Conservation (phyloP, 2,797 vertebrate genomes). For the Sebastes cheni region DNA sequence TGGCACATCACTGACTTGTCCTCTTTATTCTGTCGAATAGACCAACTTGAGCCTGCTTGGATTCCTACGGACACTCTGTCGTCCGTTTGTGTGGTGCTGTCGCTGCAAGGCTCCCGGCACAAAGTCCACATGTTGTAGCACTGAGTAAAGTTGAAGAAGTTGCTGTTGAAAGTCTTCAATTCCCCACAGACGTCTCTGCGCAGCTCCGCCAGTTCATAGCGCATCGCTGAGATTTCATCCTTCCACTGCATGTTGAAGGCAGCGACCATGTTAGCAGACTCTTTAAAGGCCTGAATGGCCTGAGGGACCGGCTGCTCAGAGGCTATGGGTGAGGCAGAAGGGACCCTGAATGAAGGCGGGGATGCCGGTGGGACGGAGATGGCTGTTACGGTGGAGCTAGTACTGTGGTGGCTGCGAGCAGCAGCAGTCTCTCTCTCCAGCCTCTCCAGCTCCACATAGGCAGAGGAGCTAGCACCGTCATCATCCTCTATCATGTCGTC, state of each 20-base stretch:
- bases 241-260: slow-evolving; percentile 89
- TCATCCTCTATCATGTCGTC: slow-evolving; percentile 89
- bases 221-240: slow-evolving; percentile 88
- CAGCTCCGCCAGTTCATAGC: slow-evolving; percentile 85
- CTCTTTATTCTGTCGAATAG: slow-evolving; percentile 79
- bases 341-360: slow-evolving; percentile 81
- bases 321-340: slow-evolving; percentile 68
- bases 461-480: slow-evolving; percentile 86
- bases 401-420: slow-evolving; percentile 86
- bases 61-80: slow-evolving; percentile 85
- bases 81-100: slow-evolving; percentile 79
- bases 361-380: slow-evolving; percentile 84
- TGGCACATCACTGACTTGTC: slow-evolving; percentile 88
- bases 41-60: slow-evolving; percentile 83
- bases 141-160: slow-evolving; percentile 89
- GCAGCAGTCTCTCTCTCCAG: slow-evolving; percentile 84
- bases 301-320: slow-evolving; percentile 82
- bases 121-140: slow-evolving; percentile 89
- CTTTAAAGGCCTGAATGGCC: slow-evolving; percentile 87
- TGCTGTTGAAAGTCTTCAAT: slow-evolving; percentile 88
- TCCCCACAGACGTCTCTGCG: slow-evolving; percentile 86
- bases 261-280: slow-evolving; percentile 87
- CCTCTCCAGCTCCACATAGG: slow-evolving; percentile 85
- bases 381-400: slow-evolving; percentile 87
- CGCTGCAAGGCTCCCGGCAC: slow-evolving; percentile 82